Evolutionary conservation across 1,140 invertebrate genomes (phyloP), one percentile per base, ranked within the genome.

Genomic region (Neuroterus valhalla): DNA sequence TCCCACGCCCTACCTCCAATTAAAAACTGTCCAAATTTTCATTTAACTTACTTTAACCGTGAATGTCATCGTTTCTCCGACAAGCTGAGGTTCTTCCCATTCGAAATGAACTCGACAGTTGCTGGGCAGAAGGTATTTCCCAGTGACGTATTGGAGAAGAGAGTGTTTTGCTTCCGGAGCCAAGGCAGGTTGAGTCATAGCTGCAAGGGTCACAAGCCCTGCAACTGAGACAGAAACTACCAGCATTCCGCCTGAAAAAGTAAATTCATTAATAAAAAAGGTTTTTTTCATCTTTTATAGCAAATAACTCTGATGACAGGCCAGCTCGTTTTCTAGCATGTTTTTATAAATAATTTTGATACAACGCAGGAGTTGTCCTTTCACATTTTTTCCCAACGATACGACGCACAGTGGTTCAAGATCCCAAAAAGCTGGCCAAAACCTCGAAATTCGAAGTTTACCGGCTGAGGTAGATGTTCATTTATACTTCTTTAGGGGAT

Each of bases 21-120:
- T n/a, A n/a, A 43, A 68, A 66, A 66, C 0, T 48, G 46, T 38
- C 3, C 6, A 66, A 38, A 66, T 12, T 26, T 19, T 71, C 26
- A 67, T 76, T 17, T 68, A 50, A 77, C 78, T 88, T 89, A 94
- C 94, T 90, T 93, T 92, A 21, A 98, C 94, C 70, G 93, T 95
- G 88, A 98, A 98, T 82, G 95, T 96, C 92, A 97, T 95, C 4
- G 96, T 97, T 86, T 95, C 95, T 12, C 96, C 97, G 0, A 98
- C 97, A 12, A 93, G 90, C 74, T 95, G 93, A 15, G 96, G 96
- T 86, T 97, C 96, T 68, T 93, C 92, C 96, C 96, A 98, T 79
- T 97, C 94, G 87, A 94, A 95, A 76, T 92, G 91, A 62, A 96
- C 95, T 82, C 94, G 94, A 87, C 96, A 97, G 85, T 96, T 96